Evolutionary conservation across 2,888 invertebrate genomes (phyloP).

Genomic region (Euzophera pinguis): DNA sequence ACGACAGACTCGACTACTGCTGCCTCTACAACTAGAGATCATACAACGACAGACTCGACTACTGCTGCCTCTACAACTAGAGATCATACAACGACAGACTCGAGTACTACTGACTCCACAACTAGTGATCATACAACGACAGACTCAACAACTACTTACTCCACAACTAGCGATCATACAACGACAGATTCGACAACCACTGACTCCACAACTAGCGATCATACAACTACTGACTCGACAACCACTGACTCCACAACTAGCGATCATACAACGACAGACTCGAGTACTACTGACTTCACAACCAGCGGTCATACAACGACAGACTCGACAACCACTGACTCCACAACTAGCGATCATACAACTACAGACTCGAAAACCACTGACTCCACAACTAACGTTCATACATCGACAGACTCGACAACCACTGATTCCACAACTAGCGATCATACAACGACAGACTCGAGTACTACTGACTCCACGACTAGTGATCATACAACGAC

Average conservation of each 20-base stretch:
- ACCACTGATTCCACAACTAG: not conserved
- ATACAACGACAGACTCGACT: constrained; percentile 2
- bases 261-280: not conserved
- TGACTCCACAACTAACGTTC: not conserved
- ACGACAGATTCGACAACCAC: not conserved
- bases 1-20: constrained; percentile 3
- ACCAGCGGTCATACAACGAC: not conserved
- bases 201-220: constrained; percentile 8
- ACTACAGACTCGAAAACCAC: not conserved
- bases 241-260: not conserved
- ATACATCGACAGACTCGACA: not conserved
- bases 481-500: not conserved
- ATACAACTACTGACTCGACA: not conserved
- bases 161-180: constrained; percentile 7
- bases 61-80: constrained; percentile 2
- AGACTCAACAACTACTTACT: constrained; percentile 1
- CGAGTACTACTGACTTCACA: not conserved
- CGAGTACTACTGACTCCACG: not conserved
- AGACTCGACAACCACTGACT: not conserved
- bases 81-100: constrained; percentile 1
- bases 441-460: not conserved
- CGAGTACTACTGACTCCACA: not conserved
- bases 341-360: not conserved
- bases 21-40: constrained; percentile 4
- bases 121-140: constrained; percentile 6